Evolutionary conservation across 2,888 invertebrate genomes (phyloP).

Genomic region (Coelogynopora nodosa): DNA sequence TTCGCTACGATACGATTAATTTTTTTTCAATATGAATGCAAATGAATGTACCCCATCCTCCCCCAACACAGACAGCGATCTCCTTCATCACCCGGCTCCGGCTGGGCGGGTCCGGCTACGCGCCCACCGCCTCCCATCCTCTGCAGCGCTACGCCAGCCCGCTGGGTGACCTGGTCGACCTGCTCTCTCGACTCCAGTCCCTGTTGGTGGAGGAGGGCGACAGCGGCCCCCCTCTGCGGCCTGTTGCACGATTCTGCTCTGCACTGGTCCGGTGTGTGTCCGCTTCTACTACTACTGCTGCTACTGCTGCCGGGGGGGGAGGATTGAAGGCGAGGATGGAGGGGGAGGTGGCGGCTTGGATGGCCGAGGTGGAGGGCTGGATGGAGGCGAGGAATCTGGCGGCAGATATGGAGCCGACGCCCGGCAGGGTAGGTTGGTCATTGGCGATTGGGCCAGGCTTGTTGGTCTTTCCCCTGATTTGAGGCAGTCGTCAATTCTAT

Average conservation of each 20-base stretch:
- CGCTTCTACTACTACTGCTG: neutral
- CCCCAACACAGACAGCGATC: neutral
- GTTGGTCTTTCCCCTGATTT: too few species aligned
- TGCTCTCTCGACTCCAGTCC: neutral
- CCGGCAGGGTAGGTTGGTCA: neutral
- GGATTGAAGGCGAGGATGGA: neutral
- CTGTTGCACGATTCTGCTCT: neutral
- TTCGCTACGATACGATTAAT: too few species aligned
- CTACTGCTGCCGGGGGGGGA: neutral
- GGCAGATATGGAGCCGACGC: neutral
- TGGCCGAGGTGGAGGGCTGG: neutral
- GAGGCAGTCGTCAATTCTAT: too few species aligned
- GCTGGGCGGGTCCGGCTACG: neutral
- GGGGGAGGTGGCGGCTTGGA: neutral
- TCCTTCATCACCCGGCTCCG: neutral
- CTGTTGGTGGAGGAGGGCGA: neutral
- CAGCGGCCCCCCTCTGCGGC: neutral
- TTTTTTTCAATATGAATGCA: too few species aligned
- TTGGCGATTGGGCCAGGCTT: too few species aligned
- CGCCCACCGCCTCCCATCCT: neutral
- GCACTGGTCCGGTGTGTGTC: neutral
- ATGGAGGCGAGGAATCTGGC: neutral
- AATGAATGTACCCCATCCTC: too few species aligned
- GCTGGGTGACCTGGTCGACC: neutral
- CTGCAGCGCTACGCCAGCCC: neutral